A percentile compares a stretch with the other conserved stretches of the same genome.
These are phyloP conservation scores for Lydus trimaculatus DNA, from an alignment of 2,888 invertebrate genomes.

Conservation along the genomic window DNA sequence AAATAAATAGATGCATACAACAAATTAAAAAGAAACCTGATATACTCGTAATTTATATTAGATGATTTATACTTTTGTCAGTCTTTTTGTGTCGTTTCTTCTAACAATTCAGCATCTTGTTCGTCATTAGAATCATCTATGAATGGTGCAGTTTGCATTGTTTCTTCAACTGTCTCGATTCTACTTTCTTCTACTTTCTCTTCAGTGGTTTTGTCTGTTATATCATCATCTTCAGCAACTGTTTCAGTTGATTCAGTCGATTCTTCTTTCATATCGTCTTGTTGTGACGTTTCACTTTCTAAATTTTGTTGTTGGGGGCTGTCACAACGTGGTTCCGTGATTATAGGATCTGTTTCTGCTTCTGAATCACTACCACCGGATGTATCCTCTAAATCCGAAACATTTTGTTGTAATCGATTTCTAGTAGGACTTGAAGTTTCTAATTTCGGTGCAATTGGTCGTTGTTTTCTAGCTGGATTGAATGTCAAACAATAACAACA, in stretches of 20 bases:
- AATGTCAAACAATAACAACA: conserved; percentile 90
- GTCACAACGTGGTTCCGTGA: conserved; percentile 30
- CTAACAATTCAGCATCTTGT: neutral
- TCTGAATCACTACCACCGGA: conserved; percentile 49
- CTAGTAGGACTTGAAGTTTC: conserved; percentile 44
- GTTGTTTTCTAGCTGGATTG: conserved; percentile 89
- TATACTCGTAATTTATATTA: neutral
- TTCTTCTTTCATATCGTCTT: neutral
- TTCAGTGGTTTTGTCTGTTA: neutral
- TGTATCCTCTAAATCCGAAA: conserved; percentile 54
- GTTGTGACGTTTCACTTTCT: neutral
- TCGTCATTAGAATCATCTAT: neutral
- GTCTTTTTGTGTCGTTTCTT: conserved; percentile 22
- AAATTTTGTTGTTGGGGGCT: neutral
- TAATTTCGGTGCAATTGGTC: conserved; percentile 77
- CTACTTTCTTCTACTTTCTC: neutral
- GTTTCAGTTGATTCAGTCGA: neutral
- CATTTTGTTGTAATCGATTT: conserved; percentile 30
- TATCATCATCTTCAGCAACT: neutral
- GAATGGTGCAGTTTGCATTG: neutral
- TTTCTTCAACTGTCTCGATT: neutral
- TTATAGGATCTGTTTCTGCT: conserved; percentile 26
- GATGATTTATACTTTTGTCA: conserved; percentile 17
- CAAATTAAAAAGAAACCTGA: neutral
- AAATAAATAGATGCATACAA: conserved; percentile 13